Evolutionary conservation across 2,797 vertebrate species (phyloP).

Genomic region (Cossypha polioptera): DNA sequence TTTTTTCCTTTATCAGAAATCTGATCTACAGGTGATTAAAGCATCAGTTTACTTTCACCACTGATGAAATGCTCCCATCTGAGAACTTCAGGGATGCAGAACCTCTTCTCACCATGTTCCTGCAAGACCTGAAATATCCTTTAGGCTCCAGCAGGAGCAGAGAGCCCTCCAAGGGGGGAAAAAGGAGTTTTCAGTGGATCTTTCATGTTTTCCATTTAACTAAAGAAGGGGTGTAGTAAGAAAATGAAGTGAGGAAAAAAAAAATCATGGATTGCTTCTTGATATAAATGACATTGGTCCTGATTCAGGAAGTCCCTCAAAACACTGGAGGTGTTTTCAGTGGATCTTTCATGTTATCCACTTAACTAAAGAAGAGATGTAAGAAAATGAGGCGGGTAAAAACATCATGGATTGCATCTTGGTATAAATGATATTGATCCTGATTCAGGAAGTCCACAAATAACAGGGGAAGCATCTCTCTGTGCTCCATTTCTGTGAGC

Average conservation of each 20-base stretch:
- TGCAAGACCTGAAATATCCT: background rate
- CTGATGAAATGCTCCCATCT: background rate
- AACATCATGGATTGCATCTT: background rate
- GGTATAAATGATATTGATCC: background rate
- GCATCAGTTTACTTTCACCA: background rate
- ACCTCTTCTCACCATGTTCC: rapidly evolving
- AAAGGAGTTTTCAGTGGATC: background rate
- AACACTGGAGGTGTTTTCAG: no score
- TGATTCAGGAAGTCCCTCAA: no score
- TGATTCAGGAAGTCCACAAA: background rate
- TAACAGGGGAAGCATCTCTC: background rate
- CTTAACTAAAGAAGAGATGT: background rate
- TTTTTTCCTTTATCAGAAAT: background rate
- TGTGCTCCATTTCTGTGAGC: background rate
- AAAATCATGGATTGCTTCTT: background rate
- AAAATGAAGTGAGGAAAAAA: rapidly evolving
- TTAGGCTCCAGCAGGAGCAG: background rate
- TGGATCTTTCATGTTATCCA: no score
- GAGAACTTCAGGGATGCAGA: background rate
- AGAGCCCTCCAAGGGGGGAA: background rate
- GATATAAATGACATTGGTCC: background rate
- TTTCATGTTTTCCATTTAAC: background rate
- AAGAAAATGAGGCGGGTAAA: rapidly evolving
- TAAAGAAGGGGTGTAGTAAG: background rate
- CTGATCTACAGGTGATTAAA: background rate